phyloP scores from a whole-genome alignment of 2,113 vertebrate genomes.

The Illadopsis cleaveri region DNA sequence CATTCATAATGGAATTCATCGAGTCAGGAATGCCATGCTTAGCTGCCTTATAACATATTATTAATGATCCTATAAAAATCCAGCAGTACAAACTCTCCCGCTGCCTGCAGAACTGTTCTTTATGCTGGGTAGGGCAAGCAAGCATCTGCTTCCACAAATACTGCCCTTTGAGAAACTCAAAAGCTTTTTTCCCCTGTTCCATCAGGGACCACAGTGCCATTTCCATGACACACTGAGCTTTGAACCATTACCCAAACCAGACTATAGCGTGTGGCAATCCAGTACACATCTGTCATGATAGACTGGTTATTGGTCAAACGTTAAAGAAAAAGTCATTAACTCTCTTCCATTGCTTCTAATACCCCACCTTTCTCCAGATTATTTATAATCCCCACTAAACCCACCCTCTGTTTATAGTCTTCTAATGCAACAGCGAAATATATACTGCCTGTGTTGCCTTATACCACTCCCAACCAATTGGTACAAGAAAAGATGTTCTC shows the following conservation, averaged over 20 bases:
- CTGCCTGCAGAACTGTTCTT: constrained; percentile 50
- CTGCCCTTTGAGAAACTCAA: constrained; percentile 60
- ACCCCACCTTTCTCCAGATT: constrained; percentile 33
- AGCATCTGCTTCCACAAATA: constrained; percentile 57
- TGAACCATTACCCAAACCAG: constrained; percentile 44
- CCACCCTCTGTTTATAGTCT: constrained; percentile 13
- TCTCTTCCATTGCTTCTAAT: constrained; percentile 7
- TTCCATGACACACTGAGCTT: constrained; percentile 31
- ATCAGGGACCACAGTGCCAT: constrained; percentile 43
- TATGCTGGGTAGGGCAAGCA: constrained; percentile 50
- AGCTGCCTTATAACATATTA: constrained; percentile 73
- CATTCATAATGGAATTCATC: constrained; percentile 73
- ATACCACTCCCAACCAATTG: constrained; percentile 7
- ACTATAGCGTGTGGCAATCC: constrained; percentile 41
- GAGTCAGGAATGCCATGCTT: constrained; percentile 69
- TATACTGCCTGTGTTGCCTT: background rate
- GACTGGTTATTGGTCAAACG: constrained; percentile 49
- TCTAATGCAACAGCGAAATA: constrained; percentile 15
- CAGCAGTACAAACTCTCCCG: constrained; percentile 46
- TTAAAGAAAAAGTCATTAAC: constrained; percentile 54
- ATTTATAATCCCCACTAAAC: constrained; percentile 46
- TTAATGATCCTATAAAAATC: constrained; percentile 74
- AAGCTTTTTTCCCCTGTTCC: background rate
- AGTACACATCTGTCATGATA: constrained; percentile 41
- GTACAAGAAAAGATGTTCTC: constrained; percentile 53